Percentiles rank a stretch among this genome's conserved stretches.
Evolutionary conservation across 2,797 vertebrate species (phyloP).

Genomic region (Sciaenops ocellatus): DNA sequence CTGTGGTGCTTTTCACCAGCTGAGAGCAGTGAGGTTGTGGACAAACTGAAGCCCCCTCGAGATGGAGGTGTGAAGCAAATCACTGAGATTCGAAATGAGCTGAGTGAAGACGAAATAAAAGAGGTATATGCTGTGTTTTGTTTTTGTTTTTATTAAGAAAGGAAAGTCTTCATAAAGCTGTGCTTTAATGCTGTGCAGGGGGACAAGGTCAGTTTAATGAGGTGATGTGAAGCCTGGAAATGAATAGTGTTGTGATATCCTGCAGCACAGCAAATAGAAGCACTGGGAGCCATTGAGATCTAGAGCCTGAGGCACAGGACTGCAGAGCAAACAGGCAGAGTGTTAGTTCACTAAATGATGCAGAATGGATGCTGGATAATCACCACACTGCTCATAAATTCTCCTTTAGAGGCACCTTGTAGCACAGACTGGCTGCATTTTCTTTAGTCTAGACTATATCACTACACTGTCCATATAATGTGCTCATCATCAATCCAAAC

Average conservation of each 20-base stretch:
- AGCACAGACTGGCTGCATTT: conserved; percentile 31
- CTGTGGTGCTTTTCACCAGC: conserved; percentile 76
- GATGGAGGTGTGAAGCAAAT: conserved; percentile 68
- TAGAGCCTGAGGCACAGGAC: conserved; percentile 59
- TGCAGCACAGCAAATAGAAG: conserved; percentile 73
- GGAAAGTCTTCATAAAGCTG: conserved; percentile 44
- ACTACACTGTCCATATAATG: not conserved
- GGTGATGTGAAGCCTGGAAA: conserved; percentile 75
- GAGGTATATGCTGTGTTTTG: not conserved
- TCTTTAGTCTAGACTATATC: conserved; percentile 13
- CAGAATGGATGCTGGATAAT: conserved; percentile 71
- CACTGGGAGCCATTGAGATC: conserved; percentile 72
- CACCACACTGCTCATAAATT: conserved; percentile 59
- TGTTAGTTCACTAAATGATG: conserved; percentile 75
- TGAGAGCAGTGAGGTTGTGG: conserved; percentile 69
- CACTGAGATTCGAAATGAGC: conserved; percentile 64
- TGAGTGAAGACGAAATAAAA: conserved; percentile 35
- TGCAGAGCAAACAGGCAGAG: conserved; percentile 70
- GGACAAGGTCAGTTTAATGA: conserved; percentile 75
- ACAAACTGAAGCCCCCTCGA: conserved; percentile 62
- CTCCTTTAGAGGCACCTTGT: conserved; percentile 48
- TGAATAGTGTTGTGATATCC: conserved; percentile 73
- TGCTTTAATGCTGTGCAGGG: conserved; percentile 58
- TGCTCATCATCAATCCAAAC: conserved; percentile 17
- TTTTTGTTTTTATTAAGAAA: conserved; percentile 1